Percentiles rank a stretch among this genome's conserved stretches.
Conservation (phyloP, 2,797 vertebrate species). For the Alauda arvensis region DNA sequence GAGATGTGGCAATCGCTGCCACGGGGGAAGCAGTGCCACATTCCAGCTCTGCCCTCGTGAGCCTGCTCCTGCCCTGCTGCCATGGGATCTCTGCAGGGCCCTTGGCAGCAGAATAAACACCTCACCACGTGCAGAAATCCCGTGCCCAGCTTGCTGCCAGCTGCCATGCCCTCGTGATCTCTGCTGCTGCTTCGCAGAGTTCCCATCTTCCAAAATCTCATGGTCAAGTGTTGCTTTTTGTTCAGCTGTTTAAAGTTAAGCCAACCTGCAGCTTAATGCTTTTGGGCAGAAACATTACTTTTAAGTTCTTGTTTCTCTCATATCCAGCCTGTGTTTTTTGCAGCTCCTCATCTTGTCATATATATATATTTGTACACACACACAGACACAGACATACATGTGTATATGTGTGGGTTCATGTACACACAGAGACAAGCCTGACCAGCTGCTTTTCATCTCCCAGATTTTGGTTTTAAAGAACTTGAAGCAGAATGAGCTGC, state of each 20-base stretch:
- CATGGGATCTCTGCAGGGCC: background rate
- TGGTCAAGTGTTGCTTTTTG: background rate
- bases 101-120: background rate
- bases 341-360: background rate
- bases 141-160: background rate
- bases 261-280: background rate
- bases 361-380: background rate
- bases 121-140: background rate
- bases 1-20: background rate
- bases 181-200: background rate
- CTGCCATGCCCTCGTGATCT: fast-evolving
- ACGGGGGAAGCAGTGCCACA: background rate
- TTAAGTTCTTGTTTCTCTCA: background rate
- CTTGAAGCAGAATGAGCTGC: background rate
- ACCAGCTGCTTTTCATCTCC: background rate
- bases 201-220: background rate
- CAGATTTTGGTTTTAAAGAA: background rate
- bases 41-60: background rate
- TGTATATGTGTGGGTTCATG: background rate
- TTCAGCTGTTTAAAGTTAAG: background rate
- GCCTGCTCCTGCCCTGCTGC: background rate
- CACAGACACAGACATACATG: too few species aligned
- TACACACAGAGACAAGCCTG: background rate
- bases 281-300: background rate
- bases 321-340: background rate